Percentiles rank a stretch among this genome's conserved stretches.
These are phyloP conservation scores for Beris chalybata DNA, from an alignment of 2,888 invertebrate genomes.

Conservation along the genomic window DNA sequence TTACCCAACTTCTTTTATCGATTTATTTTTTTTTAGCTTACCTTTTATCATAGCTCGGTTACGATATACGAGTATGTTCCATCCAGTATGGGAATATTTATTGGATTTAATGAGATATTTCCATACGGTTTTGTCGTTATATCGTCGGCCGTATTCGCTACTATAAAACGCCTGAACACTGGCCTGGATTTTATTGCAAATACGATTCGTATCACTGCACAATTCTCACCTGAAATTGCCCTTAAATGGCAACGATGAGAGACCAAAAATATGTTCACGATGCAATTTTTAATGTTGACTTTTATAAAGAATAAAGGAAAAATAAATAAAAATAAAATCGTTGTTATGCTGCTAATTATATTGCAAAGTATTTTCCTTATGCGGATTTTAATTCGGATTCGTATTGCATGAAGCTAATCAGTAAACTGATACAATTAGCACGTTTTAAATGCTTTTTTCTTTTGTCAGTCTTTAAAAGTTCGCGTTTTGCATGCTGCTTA, in stretches of 20 bases:
- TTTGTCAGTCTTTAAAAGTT: neutral
- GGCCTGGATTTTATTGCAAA: slow-evolving; percentile 16
- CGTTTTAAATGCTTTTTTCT: slow-evolving; percentile 20
- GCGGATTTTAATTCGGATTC: slow-evolving; percentile 5
- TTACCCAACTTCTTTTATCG: slow-evolving; percentile 26
- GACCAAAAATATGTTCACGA: slow-evolving; percentile 33
- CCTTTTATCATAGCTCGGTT: slow-evolving; percentile 7
- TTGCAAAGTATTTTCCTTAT: neutral
- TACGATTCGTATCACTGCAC: slow-evolving; percentile 25
- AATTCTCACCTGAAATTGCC: slow-evolving; percentile 39
- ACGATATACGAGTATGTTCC: neutral
- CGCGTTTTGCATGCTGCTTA: slow-evolving; percentile 28
- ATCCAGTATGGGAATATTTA: slow-evolving; percentile 37
- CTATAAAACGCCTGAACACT: slow-evolving; percentile 1
- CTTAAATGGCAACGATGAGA: slow-evolving; percentile 36
- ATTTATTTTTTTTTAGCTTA: slow-evolving; percentile 12
- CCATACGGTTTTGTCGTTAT: neutral
- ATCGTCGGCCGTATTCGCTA: too few species aligned
- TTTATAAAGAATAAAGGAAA: slow-evolving; percentile 11
- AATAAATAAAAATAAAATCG: neutral
- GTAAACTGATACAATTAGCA: slow-evolving; percentile 36
- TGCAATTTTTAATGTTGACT: slow-evolving; percentile 31
- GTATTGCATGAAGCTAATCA: slow-evolving; percentile 37
- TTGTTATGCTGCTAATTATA: slow-evolving; percentile 23
- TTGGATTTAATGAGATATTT: slow-evolving; percentile 37